These are phyloP conservation scores for Ectemnius lituratus DNA, from an alignment of 2,888 invertebrate species.

Conservation along the genomic window DNA sequence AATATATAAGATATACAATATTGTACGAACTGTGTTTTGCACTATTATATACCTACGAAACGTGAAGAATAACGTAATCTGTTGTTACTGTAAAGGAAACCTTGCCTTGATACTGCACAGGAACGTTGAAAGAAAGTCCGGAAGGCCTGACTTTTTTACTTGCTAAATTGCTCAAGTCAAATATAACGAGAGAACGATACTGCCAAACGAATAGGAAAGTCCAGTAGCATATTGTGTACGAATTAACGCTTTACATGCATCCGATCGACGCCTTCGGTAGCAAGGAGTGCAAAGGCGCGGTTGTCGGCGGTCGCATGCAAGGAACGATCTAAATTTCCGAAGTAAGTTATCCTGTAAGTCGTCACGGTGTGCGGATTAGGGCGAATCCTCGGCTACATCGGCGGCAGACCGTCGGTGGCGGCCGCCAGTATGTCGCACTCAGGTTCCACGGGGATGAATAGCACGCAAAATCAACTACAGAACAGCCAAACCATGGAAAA, in stretches of 20 bases:
- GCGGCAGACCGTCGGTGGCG: slow-evolving; percentile 76
- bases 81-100: too few relatives aligned
- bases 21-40: slow-evolving; percentile 5
- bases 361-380: slow-evolving; percentile 76
- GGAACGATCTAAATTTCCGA: slow-evolving; percentile 42
- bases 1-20: too few relatives aligned
- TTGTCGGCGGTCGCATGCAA: slow-evolving; percentile 29
- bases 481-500: slow-evolving; percentile 62
- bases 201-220: not conserved
- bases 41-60: not conserved
- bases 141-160: too few relatives aligned
- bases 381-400: slow-evolving; percentile 77
- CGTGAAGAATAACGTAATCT: not conserved
- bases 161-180: too few relatives aligned
- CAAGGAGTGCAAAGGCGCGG: slow-evolving; percentile 38
- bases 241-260: slow-evolving; percentile 54
- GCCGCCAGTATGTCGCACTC: slow-evolving; percentile 75
- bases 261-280: slow-evolving; percentile 29
- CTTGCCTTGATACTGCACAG: too few relatives aligned
- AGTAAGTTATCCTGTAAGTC: slow-evolving; percentile 63
- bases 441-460: slow-evolving; percentile 66
- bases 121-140: too few relatives aligned
- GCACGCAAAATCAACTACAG: slow-evolving; percentile 61
- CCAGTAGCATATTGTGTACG: not conserved
- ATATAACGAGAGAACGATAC: too few relatives aligned